Base-by-base conservation (phyloP, 2,113 vertebrate genomes). In the Lepisosteus osseus region DNA sequence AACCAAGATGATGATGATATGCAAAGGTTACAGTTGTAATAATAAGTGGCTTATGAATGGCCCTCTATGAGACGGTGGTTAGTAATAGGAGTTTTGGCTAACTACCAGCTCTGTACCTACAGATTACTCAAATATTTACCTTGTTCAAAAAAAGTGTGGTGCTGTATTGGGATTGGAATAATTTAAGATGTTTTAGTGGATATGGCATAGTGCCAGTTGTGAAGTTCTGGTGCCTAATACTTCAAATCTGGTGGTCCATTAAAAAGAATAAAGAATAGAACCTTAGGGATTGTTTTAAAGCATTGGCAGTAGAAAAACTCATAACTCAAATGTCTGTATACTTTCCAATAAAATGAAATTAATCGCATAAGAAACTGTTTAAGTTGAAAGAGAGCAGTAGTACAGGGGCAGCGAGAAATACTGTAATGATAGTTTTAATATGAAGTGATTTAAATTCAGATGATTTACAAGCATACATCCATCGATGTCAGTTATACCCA, bases 121-220 rank as follows among this genome's bases (percentile, higher is more conserved):
- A 88, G 78, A 88, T 84, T 87, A 82, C 83, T 83, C 87, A 91
- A 91, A 93, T 93, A 90, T 90, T 92, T 90, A 86, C 87, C 85
- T 84, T 88, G 84, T 86, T 86, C 84, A 81, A 77, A 85, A n/a
- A 89, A 88, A 83, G 70, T 66, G 85, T 71, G 70, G 57, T 80
- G 84, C 86, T 89, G 89, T 87, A 86, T 86, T 82, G 83, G 86
- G 87, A 87, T 85, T 82, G 88, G 85, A 88, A 84, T 82, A 81
- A 76, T 80, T 80, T 72, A 67, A 80, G 76, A 87, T 88, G 88
- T 88, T 90, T 92, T 90, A 91, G 91, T 87, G 83, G 80, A 77
- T 76, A 81, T 79, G 84, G 83, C 78, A 80, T 80, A 83, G 76
- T 73, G 75, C 80, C 78, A 72, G 71, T 77, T 78, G 67, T 62